Conservation (phyloP, 2,888 invertebrate genomes). For the Ctenicera cuprea region DNA sequence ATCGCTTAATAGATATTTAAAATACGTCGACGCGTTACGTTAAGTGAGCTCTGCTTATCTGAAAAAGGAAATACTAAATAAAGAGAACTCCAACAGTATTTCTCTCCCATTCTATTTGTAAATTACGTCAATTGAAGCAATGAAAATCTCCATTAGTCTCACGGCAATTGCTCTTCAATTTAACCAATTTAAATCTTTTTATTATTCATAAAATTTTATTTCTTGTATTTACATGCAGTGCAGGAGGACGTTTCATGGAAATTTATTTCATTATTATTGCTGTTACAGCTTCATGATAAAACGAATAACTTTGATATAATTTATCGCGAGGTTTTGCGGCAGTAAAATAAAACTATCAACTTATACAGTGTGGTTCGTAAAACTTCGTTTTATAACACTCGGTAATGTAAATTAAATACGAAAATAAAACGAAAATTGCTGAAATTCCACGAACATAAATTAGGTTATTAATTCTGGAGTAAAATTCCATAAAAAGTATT, state of each 20-base stretch:
- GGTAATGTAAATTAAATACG: too few relatives aligned
- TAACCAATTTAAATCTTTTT: slow-evolving; percentile 72
- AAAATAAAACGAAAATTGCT: too few relatives aligned
- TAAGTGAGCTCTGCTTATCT: slow-evolving; percentile 53
- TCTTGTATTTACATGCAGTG: slow-evolving; percentile 53
- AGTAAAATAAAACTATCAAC: slow-evolving; percentile 6
- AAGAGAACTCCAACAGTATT: slow-evolving; percentile 58
- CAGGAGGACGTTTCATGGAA: slow-evolving; percentile 46
- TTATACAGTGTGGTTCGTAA: slow-evolving; percentile 13
- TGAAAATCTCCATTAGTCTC: slow-evolving; percentile 69
- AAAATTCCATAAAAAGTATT: too few relatives aligned
- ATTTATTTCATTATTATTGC: slow-evolving; percentile 43
- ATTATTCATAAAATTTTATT: slow-evolving; percentile 73
- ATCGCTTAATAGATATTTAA: slow-evolving; percentile 51
- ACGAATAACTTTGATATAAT: slow-evolving; percentile 34
- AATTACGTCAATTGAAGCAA: slow-evolving; percentile 71
- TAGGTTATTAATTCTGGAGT: too few relatives aligned
- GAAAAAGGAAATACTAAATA: slow-evolving; percentile 64
- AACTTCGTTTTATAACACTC: not conserved
- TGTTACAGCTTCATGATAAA: slow-evolving; percentile 34
- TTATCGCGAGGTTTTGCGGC: slow-evolving; percentile 19
- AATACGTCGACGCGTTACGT: slow-evolving; percentile 47
- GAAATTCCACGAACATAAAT: too few relatives aligned
- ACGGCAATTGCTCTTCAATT: slow-evolving; percentile 73
- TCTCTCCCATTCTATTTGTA: slow-evolving; percentile 66